Evolutionary conservation across 23 tunicate genomes (phyloP), one percentile per base, ranked within the genome.

Genomic region (Halocynthia aurantium): DNA sequence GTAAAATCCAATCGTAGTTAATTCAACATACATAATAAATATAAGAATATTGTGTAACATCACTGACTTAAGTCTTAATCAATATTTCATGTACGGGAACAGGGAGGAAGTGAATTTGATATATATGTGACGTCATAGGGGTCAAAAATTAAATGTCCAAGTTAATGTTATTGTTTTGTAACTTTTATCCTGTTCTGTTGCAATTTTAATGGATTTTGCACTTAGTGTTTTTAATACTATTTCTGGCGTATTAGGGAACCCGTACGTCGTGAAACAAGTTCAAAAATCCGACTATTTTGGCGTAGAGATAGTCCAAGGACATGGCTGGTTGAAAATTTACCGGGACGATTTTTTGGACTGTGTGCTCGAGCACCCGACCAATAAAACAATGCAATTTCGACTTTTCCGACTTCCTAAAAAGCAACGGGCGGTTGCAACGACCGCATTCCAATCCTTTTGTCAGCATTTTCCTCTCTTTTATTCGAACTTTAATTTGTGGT

Each of bases 361-460:
- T 76, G 58, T 81, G 76, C 82, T 77, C 19, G 80, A 7, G 69
- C 90, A 76, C 49, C 70, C 44, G 62, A 72, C 54, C 81, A 64
- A 63, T 21, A 81, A 61, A 81, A 81, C 50, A 76, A 80, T 71
- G 89, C 85, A n/a, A 22, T 11, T 31, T 54, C 70, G 31, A 50
- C 73, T 20, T 76, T 61, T 81, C 13, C 68, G 40, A 62, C 10
- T 55, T 68, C 52, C 50, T 6, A 52, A 44, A 80, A 15, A 62
- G 8, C 58, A 74, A 20, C n/a, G 17, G 15, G 12, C 4, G 8
- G 55, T 53, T 0, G 78, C 78, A n/a, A 53, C 55, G 56, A 54
- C 13, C 12, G 50, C 62, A 54, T 74, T 74, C 4, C 78, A 64
- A 13, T 51, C 65, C 5, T 54, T 74, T 9, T 74, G 64, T 12